Evolutionary conservation across 2,888 invertebrate genomes (phyloP), one percentile per base, ranked within the genome.

Genomic region (Geotrupes spiniger): DNA sequence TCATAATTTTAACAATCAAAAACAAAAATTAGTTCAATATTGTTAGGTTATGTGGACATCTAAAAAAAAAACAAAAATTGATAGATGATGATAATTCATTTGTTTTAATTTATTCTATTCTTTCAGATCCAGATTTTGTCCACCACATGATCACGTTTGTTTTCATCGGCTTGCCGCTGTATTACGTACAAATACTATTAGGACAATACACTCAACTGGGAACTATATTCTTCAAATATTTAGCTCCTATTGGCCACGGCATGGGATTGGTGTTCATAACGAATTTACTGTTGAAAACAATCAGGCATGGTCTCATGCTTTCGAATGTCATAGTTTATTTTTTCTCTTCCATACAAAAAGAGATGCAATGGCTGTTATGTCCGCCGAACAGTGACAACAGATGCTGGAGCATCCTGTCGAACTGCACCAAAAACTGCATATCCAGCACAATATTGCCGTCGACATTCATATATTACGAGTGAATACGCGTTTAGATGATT

Each of bases 141-240:
- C 58, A 58, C 10, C 39, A 49, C 12, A 17, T 41, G 5, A 25
- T 53, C 16, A 27, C 27, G 11, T 47, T 42, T 11, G 10, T 48
- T 4, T 26, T 58, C 2, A 39, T 61, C 10, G 55, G 52, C 9
- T 43, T 61, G 29, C 61, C 61, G 1, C 8, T 59, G 2, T 45
- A 42, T 14, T 58, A 60, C 39, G 57, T 60, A 56, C 55, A 59
- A 44, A 29, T 53, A 8, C 25, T 54, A 6, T 14, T 61, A 8
- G 60, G 61, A 5, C 60, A 61, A 38, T 61, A 60, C 37, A 54
- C 58, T 2, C 57, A 59, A 50, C 39, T 58, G 29, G 52, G 57
- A 9, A 46, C 46, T 4, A 40, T 50, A 2, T 41, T 47, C 16
- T 44, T 56, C n/a, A 59, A 52, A 31, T 47, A 56, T 36, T 43